These are phyloP conservation scores for Ammospiza maritima DNA, from an alignment of 2,797 vertebrate species.

Conservation along the genomic window DNA sequence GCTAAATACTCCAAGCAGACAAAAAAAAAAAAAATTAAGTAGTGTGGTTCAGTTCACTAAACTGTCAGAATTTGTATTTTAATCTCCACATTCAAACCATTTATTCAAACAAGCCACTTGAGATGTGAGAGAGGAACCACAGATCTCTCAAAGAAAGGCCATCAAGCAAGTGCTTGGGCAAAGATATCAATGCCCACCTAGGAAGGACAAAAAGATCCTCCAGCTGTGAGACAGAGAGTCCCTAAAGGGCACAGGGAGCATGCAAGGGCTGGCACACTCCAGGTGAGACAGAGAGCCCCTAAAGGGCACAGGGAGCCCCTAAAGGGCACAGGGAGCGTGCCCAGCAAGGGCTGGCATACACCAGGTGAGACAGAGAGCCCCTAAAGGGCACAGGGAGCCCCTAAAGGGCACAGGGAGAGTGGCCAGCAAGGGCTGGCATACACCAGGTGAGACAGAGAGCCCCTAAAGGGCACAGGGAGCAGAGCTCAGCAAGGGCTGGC, in stretches of 20 bases:
- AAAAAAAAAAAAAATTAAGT: background rate
- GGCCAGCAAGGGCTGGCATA: too few relatives aligned
- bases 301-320: rapidly evolving
- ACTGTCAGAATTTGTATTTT: background rate
- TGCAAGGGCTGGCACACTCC: too few relatives aligned
- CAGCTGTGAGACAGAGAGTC: rapidly evolving
- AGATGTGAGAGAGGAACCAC: background rate
- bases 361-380: too few relatives aligned
- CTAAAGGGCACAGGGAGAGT: too few relatives aligned
- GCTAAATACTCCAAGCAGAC: background rate
- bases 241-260: too few relatives aligned
- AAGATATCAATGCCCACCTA: background rate
- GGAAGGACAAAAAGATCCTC: rapidly evolving
- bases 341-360: too few relatives aligned
- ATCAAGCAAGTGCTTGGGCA: background rate
- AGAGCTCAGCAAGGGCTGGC: too few relatives aligned
- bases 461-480: too few relatives aligned
- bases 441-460: too few relatives aligned
- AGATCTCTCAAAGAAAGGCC: background rate
- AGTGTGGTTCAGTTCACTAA: background rate
- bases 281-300: background rate
- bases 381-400: too few relatives aligned
- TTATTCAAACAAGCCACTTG: background rate
- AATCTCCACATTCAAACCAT: background rate
- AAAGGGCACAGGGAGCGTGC: rapidly evolving